Evolutionary conservation across 1,140 invertebrate genomes (phyloP).

Genomic region (Dendrolimus kikuchii): DNA sequence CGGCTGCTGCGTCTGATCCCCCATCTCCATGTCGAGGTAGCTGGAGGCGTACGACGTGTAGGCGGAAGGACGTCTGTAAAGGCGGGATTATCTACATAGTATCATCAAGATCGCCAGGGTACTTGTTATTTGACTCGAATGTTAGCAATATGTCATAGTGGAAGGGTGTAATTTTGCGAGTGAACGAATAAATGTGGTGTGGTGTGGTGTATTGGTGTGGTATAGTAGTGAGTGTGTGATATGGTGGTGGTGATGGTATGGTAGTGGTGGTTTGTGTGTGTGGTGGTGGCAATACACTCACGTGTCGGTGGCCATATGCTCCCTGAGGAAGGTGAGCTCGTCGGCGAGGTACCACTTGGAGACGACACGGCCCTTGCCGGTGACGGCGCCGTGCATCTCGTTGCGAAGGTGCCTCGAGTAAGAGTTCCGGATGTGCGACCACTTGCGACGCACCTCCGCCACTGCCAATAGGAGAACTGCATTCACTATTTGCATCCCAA

Average conservation of each 20-base stretch:
- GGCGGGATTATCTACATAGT: constrained; percentile 32
- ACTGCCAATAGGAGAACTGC: constrained; percentile 22
- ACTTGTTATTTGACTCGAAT: no score
- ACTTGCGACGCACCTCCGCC: constrained; percentile 55
- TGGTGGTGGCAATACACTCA: constrained; percentile 18
- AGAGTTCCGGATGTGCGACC: constrained; percentile 66
- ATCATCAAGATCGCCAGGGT: constrained; percentile 3
- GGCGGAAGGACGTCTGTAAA: constrained; percentile 8
- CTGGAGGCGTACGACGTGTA: constrained; percentile 18
- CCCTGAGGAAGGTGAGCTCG: constrained; percentile 54
- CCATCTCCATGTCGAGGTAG: constrained; percentile 22
- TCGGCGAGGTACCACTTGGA: constrained; percentile 61
- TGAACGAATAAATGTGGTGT: no score
- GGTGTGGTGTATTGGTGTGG: no score
- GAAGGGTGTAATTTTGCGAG: no score
- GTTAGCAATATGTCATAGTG: no score
- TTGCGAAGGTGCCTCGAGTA: constrained; percentile 64
- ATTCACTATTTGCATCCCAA: no score
- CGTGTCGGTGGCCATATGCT: constrained; percentile 65
- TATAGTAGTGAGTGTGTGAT: not conserved
- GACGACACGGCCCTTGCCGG: constrained; percentile 51
- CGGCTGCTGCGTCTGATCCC: constrained; percentile 8
- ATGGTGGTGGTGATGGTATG: not conserved
- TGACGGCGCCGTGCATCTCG: constrained; percentile 60
- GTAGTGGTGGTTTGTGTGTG: not conserved